These are phyloP conservation scores for Nautilus pompilius DNA, from an alignment of 1,140 invertebrate species.

Conservation along the genomic window DNA sequence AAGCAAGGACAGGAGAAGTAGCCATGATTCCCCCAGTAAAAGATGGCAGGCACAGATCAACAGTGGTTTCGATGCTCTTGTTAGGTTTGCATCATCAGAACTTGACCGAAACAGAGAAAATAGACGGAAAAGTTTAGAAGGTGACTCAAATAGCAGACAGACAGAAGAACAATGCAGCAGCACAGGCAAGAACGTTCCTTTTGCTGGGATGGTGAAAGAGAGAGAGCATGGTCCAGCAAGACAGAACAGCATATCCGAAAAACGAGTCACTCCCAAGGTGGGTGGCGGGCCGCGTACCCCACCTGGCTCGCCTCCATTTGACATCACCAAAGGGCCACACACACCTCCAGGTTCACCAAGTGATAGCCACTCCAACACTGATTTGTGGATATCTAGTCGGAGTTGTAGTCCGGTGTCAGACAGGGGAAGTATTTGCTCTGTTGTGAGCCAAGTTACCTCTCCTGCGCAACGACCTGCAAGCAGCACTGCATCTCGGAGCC, in stretches of 20 bases:
- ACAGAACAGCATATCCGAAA: background rate
- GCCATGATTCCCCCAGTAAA: slow-evolving; percentile 24
- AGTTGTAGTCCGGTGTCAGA: slow-evolving; percentile 8
- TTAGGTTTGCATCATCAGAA: slow-evolving; percentile 81
- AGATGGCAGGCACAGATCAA: slow-evolving; percentile 83
- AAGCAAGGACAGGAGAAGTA: no score
- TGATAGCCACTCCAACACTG: background rate
- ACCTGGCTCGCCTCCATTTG: slow-evolving; percentile 15
- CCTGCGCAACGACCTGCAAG: background rate
- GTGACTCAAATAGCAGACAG: slow-evolving; percentile 35
- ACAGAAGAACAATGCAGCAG: slow-evolving; percentile 4
- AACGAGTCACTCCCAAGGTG: background rate
- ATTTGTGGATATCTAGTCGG: background rate
- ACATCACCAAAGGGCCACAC: slow-evolving; percentile 11
- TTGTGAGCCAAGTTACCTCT: slow-evolving; percentile 10
- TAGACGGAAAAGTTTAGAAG: slow-evolving; percentile 72
- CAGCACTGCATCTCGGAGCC: slow-evolving; percentile 10
- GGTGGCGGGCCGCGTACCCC: slow-evolving; percentile 15
- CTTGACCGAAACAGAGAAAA: slow-evolving; percentile 59
- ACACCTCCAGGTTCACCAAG: slow-evolving; percentile 23
- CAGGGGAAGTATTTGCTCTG: slow-evolving; percentile 15
- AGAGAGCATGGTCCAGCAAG: slow-evolving; percentile 5
- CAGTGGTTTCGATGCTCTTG: slow-evolving; percentile 80
- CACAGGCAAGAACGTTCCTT: slow-evolving; percentile 10
- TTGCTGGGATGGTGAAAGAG: slow-evolving; percentile 14